Conservation (phyloP, 1,140 invertebrate species). For the Dolichoris vasculosae region DNA sequence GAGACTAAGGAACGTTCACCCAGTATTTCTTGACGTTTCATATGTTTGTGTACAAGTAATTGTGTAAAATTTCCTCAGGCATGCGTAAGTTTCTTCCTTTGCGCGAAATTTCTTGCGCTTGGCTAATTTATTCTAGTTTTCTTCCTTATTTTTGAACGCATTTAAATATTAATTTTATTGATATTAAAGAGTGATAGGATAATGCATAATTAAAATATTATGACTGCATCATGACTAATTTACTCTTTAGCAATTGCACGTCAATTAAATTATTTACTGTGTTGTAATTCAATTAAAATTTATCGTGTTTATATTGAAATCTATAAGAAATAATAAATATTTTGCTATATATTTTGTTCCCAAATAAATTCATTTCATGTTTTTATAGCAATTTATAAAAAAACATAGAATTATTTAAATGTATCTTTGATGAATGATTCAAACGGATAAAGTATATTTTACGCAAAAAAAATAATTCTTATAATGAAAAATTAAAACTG, state of each 20-base stretch:
- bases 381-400: no score
- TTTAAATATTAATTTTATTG: not conserved
- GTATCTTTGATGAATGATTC: no score
- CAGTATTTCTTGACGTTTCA: not conserved
- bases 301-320: not conserved
- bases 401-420: no score
- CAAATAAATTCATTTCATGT: not conserved
- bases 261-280: no score
- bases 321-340: not conserved
- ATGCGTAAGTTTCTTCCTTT: not conserved
- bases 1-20: not conserved
- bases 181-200: not conserved
- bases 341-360: not conserved
- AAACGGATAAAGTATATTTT: no score
- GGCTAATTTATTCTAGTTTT: not conserved
- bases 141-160: not conserved
- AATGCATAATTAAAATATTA: not conserved
- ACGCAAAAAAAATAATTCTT: no score
- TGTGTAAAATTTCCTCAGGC: not conserved
- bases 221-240: not conserved
- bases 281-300: no score
- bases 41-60: not conserved
- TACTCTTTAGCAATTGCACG: not conserved
- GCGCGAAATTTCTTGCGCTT: not conserved
- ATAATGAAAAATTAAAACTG: no score